phyloP scores from a whole-genome alignment of 2,113 vertebrate species.

The Chelonoidis abingdonii region DNA sequence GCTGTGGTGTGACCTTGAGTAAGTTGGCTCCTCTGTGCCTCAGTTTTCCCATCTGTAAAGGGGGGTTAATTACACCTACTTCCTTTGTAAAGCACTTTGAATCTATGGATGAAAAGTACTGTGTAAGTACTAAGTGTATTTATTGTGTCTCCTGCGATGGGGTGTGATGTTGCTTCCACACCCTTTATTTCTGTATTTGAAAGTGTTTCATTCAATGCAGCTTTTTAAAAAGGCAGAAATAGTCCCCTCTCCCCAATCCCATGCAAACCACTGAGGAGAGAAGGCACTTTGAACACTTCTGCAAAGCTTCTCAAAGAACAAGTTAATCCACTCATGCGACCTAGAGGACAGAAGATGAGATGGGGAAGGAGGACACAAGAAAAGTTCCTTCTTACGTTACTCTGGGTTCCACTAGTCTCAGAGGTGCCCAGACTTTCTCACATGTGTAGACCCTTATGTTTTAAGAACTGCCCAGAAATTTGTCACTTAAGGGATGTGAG shows the following conservation, averaged over 20 bases:
- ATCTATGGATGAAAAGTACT: not conserved
- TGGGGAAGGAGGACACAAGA: not conserved
- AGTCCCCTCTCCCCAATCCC: not conserved
- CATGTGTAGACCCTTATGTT: not conserved
- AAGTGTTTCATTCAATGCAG: not conserved
- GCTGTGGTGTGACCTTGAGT: not conserved
- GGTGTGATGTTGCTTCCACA: not conserved
- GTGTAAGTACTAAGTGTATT: not conserved
- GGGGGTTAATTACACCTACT: not conserved
- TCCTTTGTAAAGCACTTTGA: not conserved
- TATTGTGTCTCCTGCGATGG: not conserved
- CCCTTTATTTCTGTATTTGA: not conserved
- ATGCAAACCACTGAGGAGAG: not conserved
- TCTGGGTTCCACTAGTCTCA: not conserved
- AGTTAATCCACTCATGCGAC: not conserved
- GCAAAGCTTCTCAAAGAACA: not conserved
- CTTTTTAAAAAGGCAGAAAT: not conserved
- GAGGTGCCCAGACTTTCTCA: not conserved
- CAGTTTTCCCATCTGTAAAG: not conserved
- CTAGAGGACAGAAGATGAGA: not conserved
- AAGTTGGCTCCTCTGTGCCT: not conserved
- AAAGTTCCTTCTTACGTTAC: not conserved
- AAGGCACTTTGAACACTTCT: not conserved
- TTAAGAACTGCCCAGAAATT: not conserved
- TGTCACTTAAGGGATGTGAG: not conserved